Evolutionary conservation across 2,888 invertebrate species (phyloP), one percentile per base, ranked within the genome.

Genomic region (Labia minor): DNA sequence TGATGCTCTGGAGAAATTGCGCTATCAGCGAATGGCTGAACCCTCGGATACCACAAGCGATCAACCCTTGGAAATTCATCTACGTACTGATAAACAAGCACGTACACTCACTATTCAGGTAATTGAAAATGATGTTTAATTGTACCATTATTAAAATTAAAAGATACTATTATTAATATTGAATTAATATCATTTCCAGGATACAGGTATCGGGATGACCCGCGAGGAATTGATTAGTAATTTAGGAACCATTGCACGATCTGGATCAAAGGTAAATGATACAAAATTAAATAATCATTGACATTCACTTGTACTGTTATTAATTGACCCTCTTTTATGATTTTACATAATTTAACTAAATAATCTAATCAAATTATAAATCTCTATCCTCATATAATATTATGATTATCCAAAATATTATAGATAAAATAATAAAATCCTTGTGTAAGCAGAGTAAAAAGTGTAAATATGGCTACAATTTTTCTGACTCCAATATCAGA

Each of bases 181-280:
- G 66, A 49, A 65, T 67, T 66, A 37, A 63, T 21, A 37, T 67
- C 64, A 68, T 68, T 71, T 69, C 70, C 74, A 91, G 88, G 96
- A 96, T 75, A 90, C 91, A 37, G 97, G 95, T 21, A 86, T 98
- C 74, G 98, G 98, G 61, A 95, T 98, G 95, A 92, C 90, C 0
- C 88, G 87, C 74, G 92, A 95, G 64, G 97, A 98, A 76, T 80
- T 98, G 67, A 84, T 92, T 66, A 85, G 88, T 67, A 93, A 96
- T 80, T 81, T 98, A 67, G 98, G 98, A 61, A 94, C 95, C 1
- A 98, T 98, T 74, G 98, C 97, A 1, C 85, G 91, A 72, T 97
- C 96, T 67, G 98, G 97, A 0, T 96, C 96, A 0, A 96, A 96
- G 77, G 86, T 84, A 77, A 71, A 67, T n/a, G n/a, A n/a, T n/a